Percentiles rank a stretch among this genome's conserved stretches.
These are phyloP conservation scores for Chrosomus eos DNA, from an alignment of 2,797 vertebrate genomes.

Conservation along the genomic window DNA sequence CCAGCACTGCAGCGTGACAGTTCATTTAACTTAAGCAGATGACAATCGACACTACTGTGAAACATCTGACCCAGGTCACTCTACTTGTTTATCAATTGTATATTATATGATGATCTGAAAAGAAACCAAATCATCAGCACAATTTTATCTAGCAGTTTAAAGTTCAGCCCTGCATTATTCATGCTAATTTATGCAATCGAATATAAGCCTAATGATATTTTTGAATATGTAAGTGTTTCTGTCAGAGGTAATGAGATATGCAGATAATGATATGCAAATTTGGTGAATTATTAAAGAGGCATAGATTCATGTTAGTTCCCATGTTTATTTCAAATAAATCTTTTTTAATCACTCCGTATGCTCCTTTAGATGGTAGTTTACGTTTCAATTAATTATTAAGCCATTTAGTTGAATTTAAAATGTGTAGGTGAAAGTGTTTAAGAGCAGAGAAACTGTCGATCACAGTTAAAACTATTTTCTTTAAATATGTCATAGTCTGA, in stretches of 20 bases:
- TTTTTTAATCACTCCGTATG: constrained; percentile 68
- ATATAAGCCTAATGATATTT: constrained; percentile 74
- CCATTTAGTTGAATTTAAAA: constrained; percentile 58
- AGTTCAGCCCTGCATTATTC: constrained; percentile 72
- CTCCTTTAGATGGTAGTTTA: constrained; percentile 71
- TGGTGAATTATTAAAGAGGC: constrained; percentile 80
- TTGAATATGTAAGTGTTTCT: constrained; percentile 78
- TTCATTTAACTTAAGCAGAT: not conserved
- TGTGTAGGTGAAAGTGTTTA: constrained; percentile 20
- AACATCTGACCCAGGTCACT: not conserved
- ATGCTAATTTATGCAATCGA: constrained; percentile 78
- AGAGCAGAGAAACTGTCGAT: not conserved
- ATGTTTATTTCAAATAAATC: constrained; percentile 73
- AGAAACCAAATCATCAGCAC: constrained; percentile 32
- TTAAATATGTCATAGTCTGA: not conserved
- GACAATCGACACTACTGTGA: not conserved
- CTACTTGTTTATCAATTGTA: not conserved
- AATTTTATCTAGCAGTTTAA: constrained; percentile 60
- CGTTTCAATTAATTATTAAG: constrained; percentile 75
- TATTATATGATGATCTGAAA: not conserved
- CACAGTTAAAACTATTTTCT: not conserved
- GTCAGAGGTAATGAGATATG: constrained; percentile 76
- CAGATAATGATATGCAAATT: constrained; percentile 83
- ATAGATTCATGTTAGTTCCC: constrained; percentile 75
- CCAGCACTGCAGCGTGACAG: not conserved